These are phyloP conservation scores for Puntigrus tetrazona DNA, from an alignment of 2,113 vertebrate genomes.

Conservation along the genomic window DNA sequence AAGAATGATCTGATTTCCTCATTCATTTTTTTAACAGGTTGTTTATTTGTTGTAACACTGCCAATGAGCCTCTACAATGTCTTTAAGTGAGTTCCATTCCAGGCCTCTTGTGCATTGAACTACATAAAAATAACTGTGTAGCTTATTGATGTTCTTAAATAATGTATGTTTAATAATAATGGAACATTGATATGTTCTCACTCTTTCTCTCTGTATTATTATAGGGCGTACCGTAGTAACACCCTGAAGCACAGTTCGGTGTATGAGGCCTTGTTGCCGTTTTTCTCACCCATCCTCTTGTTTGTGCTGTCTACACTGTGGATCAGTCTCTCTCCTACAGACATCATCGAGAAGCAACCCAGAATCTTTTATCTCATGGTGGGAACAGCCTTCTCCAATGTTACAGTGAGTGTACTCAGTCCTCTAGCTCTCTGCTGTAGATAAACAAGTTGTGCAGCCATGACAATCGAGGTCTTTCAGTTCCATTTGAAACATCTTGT, in stretches of 20 bases:
- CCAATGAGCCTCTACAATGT: slow-evolving; percentile 97
- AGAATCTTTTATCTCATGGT: slow-evolving; percentile 95
- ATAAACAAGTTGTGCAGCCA: background rate
- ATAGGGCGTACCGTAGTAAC: slow-evolving; percentile 84
- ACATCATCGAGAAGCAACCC: slow-evolving; percentile 87
- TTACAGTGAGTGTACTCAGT: slow-evolving; percentile 81
- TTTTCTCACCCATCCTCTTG: slow-evolving; percentile 89
- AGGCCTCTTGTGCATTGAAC: background rate
- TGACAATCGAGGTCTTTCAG: slow-evolving; percentile 19
- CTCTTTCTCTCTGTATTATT: background rate
- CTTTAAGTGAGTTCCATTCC: slow-evolving; percentile 80
- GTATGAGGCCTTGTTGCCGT: slow-evolving; percentile 90
- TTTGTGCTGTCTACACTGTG: slow-evolving; percentile 87
- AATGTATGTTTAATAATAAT: background rate
- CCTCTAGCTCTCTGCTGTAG: background rate
- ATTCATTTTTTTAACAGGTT: slow-evolving; percentile 72
- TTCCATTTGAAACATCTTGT: background rate
- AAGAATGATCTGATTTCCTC: slow-evolving; percentile 28
- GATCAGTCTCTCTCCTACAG: slow-evolving; percentile 82
- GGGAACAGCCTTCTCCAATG: slow-evolving; percentile 94
- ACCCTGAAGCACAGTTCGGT: slow-evolving; percentile 87
- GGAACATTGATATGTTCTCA: background rate
- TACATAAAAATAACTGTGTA: background rate
- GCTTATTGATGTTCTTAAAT: background rate
- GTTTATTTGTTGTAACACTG: slow-evolving; percentile 89